Base-by-base conservation (phyloP, 2,113 vertebrate species). In the Pterocles gutturalis region DNA sequence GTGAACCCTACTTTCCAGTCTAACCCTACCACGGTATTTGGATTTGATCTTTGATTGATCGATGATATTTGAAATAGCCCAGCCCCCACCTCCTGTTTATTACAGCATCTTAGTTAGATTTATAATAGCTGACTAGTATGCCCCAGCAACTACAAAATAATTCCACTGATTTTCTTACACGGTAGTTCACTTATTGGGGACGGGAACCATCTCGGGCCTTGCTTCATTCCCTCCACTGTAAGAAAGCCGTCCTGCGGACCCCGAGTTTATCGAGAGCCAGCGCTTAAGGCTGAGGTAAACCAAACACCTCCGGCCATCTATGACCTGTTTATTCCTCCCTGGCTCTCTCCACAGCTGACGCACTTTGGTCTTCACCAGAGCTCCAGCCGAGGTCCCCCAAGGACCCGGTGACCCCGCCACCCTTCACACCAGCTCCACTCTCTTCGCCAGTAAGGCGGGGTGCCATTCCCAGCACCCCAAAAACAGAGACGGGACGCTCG, bases 391-490 rank as follows among this genome's bases (percentile, higher is more conserved):
- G 18, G 28, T 11, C 2, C 10, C 9, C 10, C 3, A 22, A 15
- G 13, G 13, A 25, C 41, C 2, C 79, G 8, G 41, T 1, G 17
- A 3, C 34, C 8, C 53, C 5, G 2, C 17, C 36, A 31, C 17
- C 34, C 24, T 26, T 26, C 28, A 3, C 48, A 5, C 53, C 41
- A 11, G 11, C 54, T 24, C 18, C 2, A 2, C 62, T 57, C 81
- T 2, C 81, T 29, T 33, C 2, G 24, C 3, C 2, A 5, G 2
- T 2, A 20, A 9, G 11, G 31, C 6, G 9, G 13, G 34, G 3
- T 13, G 6, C 48, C 48, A 9, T 49, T 7, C 61, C 4, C 48
- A 17, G 17, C 55, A 62, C 22, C 26, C 43, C 7, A 73, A 29
- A 16, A 29, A 1, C 28, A 41, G 41, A 41, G 41, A 41, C 41